Base-by-base conservation (phyloP, 2,113 vertebrate genomes). In the Electrona antarctica region DNA sequence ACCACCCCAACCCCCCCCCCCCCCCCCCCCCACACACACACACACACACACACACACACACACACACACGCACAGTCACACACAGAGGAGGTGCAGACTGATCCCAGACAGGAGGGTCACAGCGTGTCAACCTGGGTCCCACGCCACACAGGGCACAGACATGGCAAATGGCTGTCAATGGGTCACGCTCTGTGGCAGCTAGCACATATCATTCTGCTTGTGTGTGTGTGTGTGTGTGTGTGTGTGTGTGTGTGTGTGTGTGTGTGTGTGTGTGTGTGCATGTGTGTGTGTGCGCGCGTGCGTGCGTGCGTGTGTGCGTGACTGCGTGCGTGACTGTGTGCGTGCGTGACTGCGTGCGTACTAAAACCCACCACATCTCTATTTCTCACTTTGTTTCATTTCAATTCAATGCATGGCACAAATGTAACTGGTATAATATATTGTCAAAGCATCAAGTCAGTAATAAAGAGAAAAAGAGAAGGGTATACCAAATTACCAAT, bases 41-140 rank as follows among this genome's bases (percentile, higher is more conserved):
- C 33, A 41, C 33, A 41, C 33, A 41, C 33, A 41, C 33, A 41
- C 33, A 41, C 33, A 41, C 33, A 41, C 29, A 33, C 29, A n/a
- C n/a, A n/a, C n/a, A n/a, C n/a, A n/a, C n/a, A n/a, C n/a, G n/a
- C n/a, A n/a, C n/a, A n/a, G n/a, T n/a, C 33, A 41, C 33, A 41
- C 33, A 41, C 33, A 41, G n/a, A 2, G 8, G 76, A 83, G 81
- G 80, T 84, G 85, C 61, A 69, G 78, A 85, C 49, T 55, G 88
- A 88, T 68, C 66, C 70, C 65, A 29, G 51, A 76, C 76, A 86
- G 65, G 77, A 84, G 77, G 79, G 33, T 60, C 60, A 29, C 49
- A 49, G 60, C 67, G 70, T 83, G 76, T 77, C 79, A 74, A 48
- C 58, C 41, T 51, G 48, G 48, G 64, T 74, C 63, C 74, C 78